These are phyloP conservation scores for Odobenus rosmarus DNA, from an alignment of 2,113 vertebrate genomes.

Conservation along the genomic window DNA sequence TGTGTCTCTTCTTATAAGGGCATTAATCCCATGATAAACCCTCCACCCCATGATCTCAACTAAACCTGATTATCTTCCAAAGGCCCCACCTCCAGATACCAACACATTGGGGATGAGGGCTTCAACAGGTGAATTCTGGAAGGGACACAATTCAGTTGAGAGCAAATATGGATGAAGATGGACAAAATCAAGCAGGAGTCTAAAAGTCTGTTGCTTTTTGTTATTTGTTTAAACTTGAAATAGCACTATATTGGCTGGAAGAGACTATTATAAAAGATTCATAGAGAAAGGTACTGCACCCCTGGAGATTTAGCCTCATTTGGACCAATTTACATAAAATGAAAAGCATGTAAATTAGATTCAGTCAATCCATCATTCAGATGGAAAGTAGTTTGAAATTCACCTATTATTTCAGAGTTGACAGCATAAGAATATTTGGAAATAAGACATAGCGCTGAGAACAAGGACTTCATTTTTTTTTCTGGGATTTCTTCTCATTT, in stretches of 20 bases:
- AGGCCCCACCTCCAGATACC: background rate
- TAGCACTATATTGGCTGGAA: background rate
- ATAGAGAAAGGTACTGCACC: background rate
- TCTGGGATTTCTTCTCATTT: background rate
- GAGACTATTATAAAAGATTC: background rate
- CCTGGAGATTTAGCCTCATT: background rate
- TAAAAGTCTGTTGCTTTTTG: background rate
- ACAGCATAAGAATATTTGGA: background rate
- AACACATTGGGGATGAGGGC: accelerated
- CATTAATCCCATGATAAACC: background rate
- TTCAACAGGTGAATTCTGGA: background rate
- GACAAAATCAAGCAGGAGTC: background rate
- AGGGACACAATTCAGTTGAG: background rate
- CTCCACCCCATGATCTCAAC: background rate
- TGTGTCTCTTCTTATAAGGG: background rate
- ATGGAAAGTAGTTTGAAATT: conserved; percentile 9
- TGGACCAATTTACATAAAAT: conserved; percentile 43
- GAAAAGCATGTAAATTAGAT: conserved; percentile 47
- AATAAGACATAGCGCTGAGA: background rate
- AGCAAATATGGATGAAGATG: background rate
- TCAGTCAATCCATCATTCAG: background rate
- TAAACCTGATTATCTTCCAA: background rate
- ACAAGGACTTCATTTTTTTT: background rate
- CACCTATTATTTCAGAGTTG: background rate
- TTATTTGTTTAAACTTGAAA: background rate